phyloP scores from a whole-genome alignment of 2,888 invertebrate genomes.

The Platycheirus albimanus region DNA sequence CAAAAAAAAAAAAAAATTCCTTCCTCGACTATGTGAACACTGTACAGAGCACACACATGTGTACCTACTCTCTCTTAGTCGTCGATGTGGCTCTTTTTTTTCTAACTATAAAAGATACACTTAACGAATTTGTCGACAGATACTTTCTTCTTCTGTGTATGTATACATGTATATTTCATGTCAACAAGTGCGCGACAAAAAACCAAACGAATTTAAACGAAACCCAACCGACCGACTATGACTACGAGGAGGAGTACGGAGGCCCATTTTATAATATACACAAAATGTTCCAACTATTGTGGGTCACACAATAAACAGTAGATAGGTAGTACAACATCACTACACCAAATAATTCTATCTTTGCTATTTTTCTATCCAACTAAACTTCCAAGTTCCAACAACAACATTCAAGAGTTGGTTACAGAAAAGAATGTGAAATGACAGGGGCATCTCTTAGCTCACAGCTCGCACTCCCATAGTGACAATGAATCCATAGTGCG shows the following conservation, averaged over 20 bases:
- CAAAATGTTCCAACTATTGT: conserved; percentile 56
- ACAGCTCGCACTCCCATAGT: neutral
- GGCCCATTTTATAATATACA: conserved; percentile 35
- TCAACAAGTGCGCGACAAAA: conserved; percentile 67
- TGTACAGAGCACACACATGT: conserved; percentile 52
- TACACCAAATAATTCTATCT: neutral
- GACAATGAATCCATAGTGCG: conserved; percentile 63
- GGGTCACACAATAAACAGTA: conserved; percentile 49
- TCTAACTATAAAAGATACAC: conserved; percentile 16
- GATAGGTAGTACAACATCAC: neutral
- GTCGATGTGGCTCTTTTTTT: neutral
- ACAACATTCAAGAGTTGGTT: conserved; percentile 10
- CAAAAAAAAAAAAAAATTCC: conserved; percentile 19
- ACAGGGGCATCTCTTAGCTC: conserved; percentile 23
- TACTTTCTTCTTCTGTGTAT: conserved; percentile 16
- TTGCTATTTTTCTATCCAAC: conserved; percentile 32
- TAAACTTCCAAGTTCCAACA: neutral
- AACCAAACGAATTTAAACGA: too few species aligned
- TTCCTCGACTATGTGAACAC: conserved; percentile 7
- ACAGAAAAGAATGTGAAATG: conserved; percentile 8
- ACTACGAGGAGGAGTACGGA: too few species aligned
- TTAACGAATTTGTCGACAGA: conserved; percentile 34
- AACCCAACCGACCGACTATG: conserved; percentile 15
- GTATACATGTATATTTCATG: conserved; percentile 37
- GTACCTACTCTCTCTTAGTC: conserved; percentile 11